Evolutionary conservation across 1,140 invertebrate genomes (phyloP), one percentile per base, ranked within the genome.

Genomic region (Drosophila ambigua): DNA sequence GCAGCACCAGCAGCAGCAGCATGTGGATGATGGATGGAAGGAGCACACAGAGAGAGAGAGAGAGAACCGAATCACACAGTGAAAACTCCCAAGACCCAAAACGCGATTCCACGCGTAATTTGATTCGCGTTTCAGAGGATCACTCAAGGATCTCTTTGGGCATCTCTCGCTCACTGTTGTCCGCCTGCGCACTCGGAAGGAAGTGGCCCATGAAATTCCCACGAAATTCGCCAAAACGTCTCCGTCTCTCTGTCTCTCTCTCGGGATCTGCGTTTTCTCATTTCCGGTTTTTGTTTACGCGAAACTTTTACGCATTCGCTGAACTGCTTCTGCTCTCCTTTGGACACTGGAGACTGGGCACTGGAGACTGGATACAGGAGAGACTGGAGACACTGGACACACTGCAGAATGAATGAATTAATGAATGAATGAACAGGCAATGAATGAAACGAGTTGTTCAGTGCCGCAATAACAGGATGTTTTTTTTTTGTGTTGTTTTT

Each of bases 211-310:
- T 49, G 64, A 87, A 84, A 87, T 84, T 84, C 82, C 81, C 81
- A 84, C 81, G 81, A 84, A 87, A n/a, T 73, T 72, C 41, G 54
- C 39, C 8, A 15, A 71, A 76, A 50, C 45, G 45, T 41, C 35
- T 48, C 28, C 2, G 46, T 39, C 44, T 49, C 51, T 31, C 13
- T 53, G 6, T 53, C 28, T 53, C n/a, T 53, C 35, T 35, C 28
- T 35, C 4, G 11, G 43, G 60, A 45, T 31, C 45, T 66, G 45
- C 60, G 28, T 50, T 48, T 23, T 50, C 65, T 26, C 13, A 13
- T 69, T 82, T 82, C 79, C 79, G 79, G 79, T 85, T 79, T 60
- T 54, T 85, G 67, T 81, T 84, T 84, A 84, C 81, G 81, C 80
- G 83, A 85, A 84, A 57, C 60, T 82, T 72, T 84, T 81, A 81